Percentiles rank a stretch among this genome's conserved stretches.
Evolutionary conservation across 2,797 vertebrate species (phyloP).

Genomic region (Dendrocincla fuliginosa): DNA sequence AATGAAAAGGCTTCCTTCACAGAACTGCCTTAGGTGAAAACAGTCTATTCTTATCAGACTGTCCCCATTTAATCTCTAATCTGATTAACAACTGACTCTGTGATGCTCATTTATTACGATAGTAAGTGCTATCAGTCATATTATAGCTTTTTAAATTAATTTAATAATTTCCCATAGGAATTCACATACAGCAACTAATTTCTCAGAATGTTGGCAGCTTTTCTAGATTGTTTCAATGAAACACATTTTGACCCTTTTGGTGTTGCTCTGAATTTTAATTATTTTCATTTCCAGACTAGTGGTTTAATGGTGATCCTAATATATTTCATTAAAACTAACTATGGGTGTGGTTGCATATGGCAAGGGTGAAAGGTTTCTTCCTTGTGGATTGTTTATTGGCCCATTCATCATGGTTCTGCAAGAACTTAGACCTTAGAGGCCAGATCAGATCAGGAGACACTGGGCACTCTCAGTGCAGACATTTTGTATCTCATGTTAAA

Average conservation of each 20-base stretch:
- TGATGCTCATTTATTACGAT: background rate
- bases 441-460: background rate
- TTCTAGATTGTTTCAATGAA: background rate
- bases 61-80: background rate
- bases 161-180: constrained; percentile 11
- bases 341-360: background rate
- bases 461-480: background rate
- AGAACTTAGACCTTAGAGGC: background rate
- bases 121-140: background rate
- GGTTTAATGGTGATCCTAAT: background rate
- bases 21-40: background rate
- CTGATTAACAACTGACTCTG: constrained; percentile 5
- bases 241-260: background rate
- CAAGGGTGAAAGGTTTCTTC: background rate
- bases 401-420: background rate
- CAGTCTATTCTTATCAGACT: background rate
- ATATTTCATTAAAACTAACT: background rate
- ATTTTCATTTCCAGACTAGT: background rate
- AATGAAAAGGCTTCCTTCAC: background rate
- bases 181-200: background rate
- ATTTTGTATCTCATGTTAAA: background rate
- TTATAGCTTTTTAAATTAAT: constrained; percentile 3
- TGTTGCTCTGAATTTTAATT: constrained; percentile 18
- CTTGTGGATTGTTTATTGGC: background rate
- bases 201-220: background rate